Evolutionary conservation across 2,113 vertebrate genomes (phyloP), one percentile per base, ranked within the genome.

Genomic region (Sceloporus tristichus): DNA sequence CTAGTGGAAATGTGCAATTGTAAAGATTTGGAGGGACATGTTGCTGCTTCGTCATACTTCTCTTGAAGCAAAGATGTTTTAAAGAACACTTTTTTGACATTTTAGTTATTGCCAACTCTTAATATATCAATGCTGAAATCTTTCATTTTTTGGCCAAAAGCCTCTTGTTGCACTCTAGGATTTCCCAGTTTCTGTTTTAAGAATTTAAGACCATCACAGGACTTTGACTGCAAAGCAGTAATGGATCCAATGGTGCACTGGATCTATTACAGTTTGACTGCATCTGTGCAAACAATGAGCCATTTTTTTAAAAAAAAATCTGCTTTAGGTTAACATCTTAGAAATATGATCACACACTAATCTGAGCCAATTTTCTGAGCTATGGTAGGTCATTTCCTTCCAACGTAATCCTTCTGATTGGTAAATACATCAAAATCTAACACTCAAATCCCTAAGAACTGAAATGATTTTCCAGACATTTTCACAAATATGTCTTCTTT

Each of bases 1-100:
- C 97, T 96, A 95, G 96, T 95, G 97, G 96, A 77, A 29, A 27
- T 53, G 0, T 82, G 54, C 13, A 18, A 27, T 25, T 13, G 0
- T 25, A 77, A 70, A 10, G 79, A 9, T 87, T 91, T 2, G 8
- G 29, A 21, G 62, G 19, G 40, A 23, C 2, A 19, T 73, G n/a
- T 29, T 40, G 5, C 34, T 73, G 10, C 14, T 54, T 76, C 38
- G 23, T 66, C 62, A 29, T 88, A 14, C 21, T 29, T 68, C 34
- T 70, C 48, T 75, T 40, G 40, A 0, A 0, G 48, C n/a, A 48
- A 10, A 48, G 4, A 48, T 48, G 48, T 5, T 48, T 48, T 78
- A 65, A 86, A 10, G 83, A 75, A 0, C 1, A 0, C 38, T 94
- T 71, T 29, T 10, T 29, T 86, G 65, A 77, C 48, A 29, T 11